Evolutionary conservation across 1,140 invertebrate species (phyloP).

Genomic region (Andrena cerasifolii): DNA sequence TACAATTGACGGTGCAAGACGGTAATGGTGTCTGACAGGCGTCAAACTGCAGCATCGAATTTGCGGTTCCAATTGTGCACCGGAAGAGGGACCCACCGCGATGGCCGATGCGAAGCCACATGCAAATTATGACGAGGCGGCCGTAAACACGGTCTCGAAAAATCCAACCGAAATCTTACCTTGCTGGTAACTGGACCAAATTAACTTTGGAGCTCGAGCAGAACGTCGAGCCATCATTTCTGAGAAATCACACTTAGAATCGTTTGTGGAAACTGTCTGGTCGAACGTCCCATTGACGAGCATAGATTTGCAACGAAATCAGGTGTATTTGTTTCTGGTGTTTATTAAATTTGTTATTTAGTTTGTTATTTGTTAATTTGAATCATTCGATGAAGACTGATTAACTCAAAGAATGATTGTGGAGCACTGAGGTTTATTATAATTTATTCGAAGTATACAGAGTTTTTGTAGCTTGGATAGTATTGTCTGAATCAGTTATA

Average conservation of each 20-base stretch:
- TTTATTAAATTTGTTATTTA: too few relatives aligned
- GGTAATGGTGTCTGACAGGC: neutral
- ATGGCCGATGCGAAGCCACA: slow-evolving; percentile 13
- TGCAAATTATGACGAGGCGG: slow-evolving; percentile 7
- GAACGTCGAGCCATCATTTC: slow-evolving; percentile 10
- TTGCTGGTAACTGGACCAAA: neutral
- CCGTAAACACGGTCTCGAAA: neutral
- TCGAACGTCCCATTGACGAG: too few relatives aligned
- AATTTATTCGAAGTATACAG: too few relatives aligned
- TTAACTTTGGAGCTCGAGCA: neutral
- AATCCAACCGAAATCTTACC: slow-evolving; percentile 7
- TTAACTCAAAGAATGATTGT: too few relatives aligned
- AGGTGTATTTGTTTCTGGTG: too few relatives aligned
- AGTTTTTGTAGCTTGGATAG: too few relatives aligned
- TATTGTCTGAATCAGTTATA: too few relatives aligned
- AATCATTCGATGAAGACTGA: too few relatives aligned
- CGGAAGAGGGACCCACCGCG: neutral
- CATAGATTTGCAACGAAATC: too few relatives aligned
- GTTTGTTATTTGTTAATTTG: too few relatives aligned
- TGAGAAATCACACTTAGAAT: neutral
- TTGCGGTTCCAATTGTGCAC: slow-evolving; percentile 5
- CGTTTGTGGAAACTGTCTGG: neutral
- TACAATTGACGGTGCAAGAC: neutral
- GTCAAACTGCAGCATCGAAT: slow-evolving; percentile 11
- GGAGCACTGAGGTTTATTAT: too few relatives aligned